Conservation (phyloP, 2,797 vertebrate genomes). For the Chelidonichthys spinosus region DNA sequence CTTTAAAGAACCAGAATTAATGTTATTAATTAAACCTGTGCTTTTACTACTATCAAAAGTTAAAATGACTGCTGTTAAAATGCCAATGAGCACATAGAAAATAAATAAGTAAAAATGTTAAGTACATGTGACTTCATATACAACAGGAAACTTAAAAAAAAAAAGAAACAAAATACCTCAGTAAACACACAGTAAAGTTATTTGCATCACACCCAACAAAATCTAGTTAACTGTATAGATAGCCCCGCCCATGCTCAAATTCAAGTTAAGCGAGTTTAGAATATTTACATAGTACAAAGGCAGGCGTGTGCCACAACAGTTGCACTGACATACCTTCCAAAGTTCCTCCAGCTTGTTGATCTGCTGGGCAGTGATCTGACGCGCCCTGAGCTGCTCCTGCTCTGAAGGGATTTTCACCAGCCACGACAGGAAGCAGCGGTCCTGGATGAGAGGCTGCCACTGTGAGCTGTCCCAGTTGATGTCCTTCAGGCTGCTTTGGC, state of each 20-base stretch:
- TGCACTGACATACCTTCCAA: conserved; percentile 91
- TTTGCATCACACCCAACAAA: conserved; percentile 24
- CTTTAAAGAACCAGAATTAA: neutral
- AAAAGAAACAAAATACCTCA: conserved; percentile 1
- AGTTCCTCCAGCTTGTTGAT: conserved; percentile 99
- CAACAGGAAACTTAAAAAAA: neutral
- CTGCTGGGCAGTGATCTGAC: conserved; percentile 98
- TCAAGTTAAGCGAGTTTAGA: conserved; percentile 9
- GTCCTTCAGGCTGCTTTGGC: conserved; percentile 99
- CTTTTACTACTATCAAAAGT: neutral
- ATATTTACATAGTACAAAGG: conserved; percentile 27
- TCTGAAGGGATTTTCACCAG: conserved; percentile 98
- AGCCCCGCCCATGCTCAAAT: neutral
- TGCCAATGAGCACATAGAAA: neutral
- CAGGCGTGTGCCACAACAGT: neutral
- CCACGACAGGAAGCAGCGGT: conserved; percentile 98
- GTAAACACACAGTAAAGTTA: neutral
- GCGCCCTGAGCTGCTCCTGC: conserved; percentile 95
- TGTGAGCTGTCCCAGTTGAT: conserved; percentile 99
- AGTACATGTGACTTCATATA: neutral
- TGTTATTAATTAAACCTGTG: neutral
- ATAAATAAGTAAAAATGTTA: neutral
- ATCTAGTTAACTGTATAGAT: neutral
- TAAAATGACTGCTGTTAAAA: neutral
- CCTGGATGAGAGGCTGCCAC: conserved; percentile 99